Evolutionary conservation across 2,113 vertebrate genomes (phyloP).

Genomic region (human (Homo sapiens)): DNA sequence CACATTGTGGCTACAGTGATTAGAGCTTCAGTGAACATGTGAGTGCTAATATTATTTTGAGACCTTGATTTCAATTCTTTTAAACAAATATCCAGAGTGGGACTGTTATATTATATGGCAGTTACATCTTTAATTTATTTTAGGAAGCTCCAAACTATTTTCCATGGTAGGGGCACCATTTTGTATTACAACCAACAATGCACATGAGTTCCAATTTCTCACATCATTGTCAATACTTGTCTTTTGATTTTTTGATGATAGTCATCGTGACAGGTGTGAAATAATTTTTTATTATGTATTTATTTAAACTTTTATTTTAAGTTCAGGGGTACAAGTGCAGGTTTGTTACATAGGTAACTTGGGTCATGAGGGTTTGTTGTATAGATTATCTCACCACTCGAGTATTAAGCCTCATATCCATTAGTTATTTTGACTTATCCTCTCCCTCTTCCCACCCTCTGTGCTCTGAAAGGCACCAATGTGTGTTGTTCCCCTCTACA

Average conservation of each 20-base stretch:
- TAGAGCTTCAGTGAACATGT: not conserved
- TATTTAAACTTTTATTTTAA: too few species aligned
- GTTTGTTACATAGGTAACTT: too few species aligned
- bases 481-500: too few species aligned
- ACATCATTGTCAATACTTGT: not conserved
- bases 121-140: not conserved
- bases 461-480: too few species aligned
- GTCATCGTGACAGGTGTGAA: not conserved
- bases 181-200: not conserved
- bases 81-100: not conserved
- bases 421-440: too few species aligned
- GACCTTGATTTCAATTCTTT: not conserved
- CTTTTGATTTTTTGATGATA: not conserved
- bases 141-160: not conserved
- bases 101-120: not conserved
- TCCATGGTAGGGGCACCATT: not conserved
- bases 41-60: not conserved
- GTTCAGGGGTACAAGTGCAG: too few species aligned
- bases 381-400: too few species aligned
- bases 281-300: too few species aligned
- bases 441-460: too few species aligned
- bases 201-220: not conserved
- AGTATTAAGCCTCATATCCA: too few species aligned
- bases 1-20: not conserved
- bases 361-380: too few species aligned